Evolutionary conservation across 2,113 vertebrate genomes (phyloP), one percentile per base, ranked within the genome.

Genomic region (Bungarus multicinctus): DNA sequence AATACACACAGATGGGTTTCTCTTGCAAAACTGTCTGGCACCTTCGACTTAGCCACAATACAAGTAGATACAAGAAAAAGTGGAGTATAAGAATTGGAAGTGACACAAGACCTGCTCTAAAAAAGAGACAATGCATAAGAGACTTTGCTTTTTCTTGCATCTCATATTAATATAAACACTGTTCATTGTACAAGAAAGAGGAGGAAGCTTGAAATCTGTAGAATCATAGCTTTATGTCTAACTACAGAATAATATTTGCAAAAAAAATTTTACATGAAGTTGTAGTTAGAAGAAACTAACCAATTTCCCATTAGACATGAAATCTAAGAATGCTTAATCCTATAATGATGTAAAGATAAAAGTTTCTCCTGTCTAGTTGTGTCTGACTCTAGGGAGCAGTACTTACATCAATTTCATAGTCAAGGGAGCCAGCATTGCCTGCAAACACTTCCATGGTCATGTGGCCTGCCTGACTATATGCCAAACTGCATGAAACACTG

Each of bases 301-400:
- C 85, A 10, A 81, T 89, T 30, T 86, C 54, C 94, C 90, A 45
- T 7, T 88, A 87, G 92, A 81, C 0, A 0, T 92, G 39, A 81
- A 89, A 85, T 30, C 2, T 4, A 52, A 0, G 7, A 0, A 0
- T 7, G n/a, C 45, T 69, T 6, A 4, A 1, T 0, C 0, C 85
- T 20, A 86, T 93, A 95, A 91, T 90, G 88, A 54, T 45, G 2
- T 94, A 87, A 69, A 34, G 14, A 5, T 34, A 69, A 69, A 69
- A 10, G 5, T 69, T 69, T 69, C 30, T 14, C 30, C 14, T 69
- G 12, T 34, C 64, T 14, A 69, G 14, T 69, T 1, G 0, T n/a
- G 64, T 69, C 64, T 16, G 30, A 34, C 64, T 69, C 30, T 69
- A n/a, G 12, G 30, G 14, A 14, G 12, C 5, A 0, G 12, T 69